Evolutionary conservation across 2,797 vertebrate genomes (phyloP), one percentile per base, ranked within the genome.

Genomic region (Hyperoplus lanceolatus): DNA sequence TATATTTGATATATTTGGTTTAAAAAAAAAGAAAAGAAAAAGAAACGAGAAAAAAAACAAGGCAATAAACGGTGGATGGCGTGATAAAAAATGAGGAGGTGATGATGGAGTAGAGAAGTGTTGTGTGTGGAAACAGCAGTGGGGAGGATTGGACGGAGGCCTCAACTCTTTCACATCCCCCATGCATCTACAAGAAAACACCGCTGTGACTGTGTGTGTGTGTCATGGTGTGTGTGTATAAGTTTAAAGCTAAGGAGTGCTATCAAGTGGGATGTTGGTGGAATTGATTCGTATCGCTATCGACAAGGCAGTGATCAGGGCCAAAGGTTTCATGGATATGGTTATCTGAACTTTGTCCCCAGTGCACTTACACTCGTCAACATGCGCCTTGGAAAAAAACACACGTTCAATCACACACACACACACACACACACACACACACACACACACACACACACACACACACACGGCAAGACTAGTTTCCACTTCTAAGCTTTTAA

Each of bases 1-100:
- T 96, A 96, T 95, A 95, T 94, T 95, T 93, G 93, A 96, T 95
- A 95, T 95, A 95, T 88, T 93, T 94, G 79, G 75, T 85, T 89
- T 85, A 46, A 50, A 64, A 65, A 85, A 90, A 93, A 90, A 75
- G 81, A 92, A 84, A 15, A 74, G 75, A 82, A 14, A 62, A 80
- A 69, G 70, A 74, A 42, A 29, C 29, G 29, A 55, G 13, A 77
- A 84, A 77, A 64, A n/a, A 81, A 85, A 64, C 83, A 92, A 91
- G 83, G 79, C 67, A 89, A 80, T 81, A 85, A 83, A 87, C 12
- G 66, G 81, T 80, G 80, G 85, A 85, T 87, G 86, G 73, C 2
- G 5, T 86, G 81, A 90, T 69, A 68, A 83, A 82, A 82, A 87
- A 29, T 6, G 13, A 58, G 78, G 38, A 81, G 71, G 70, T 51